These are phyloP conservation scores for Melanotus villosus DNA, from an alignment of 2,888 invertebrate genomes.

Conservation along the genomic window DNA sequence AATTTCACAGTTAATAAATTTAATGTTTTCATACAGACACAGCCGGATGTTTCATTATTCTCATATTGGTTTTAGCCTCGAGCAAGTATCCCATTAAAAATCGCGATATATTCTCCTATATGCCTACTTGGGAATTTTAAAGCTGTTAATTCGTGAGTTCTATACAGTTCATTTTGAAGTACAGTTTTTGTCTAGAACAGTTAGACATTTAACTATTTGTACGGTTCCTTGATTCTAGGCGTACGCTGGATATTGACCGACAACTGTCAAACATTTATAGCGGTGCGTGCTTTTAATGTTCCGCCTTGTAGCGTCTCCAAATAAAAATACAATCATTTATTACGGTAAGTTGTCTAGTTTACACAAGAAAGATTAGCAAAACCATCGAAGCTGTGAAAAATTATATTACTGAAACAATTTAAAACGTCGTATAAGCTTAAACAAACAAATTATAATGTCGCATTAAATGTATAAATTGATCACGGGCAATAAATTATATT, in stretches of 20 bases:
- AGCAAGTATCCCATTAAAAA: neutral
- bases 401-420: too few relatives aligned
- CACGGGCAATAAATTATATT: too few relatives aligned
- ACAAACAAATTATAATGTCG: too few relatives aligned
- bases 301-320: slow-evolving; percentile 24
- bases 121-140: neutral
- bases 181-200: slow-evolving; percentile 33
- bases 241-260: slow-evolving; percentile 38
- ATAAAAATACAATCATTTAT: slow-evolving; percentile 30
- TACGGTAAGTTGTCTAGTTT: slow-evolving; percentile 28
- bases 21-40: too few relatives aligned
- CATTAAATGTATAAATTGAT: too few relatives aligned
- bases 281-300: slow-evolving; percentile 30
- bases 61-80: too few relatives aligned
- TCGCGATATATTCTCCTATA: neutral
- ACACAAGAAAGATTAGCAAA: slow-evolving; percentile 6
- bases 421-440: too few relatives aligned
- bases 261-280: slow-evolving; percentile 41
- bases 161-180: slow-evolving; percentile 23
- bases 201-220: slow-evolving; percentile 35
- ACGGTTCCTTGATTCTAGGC: slow-evolving; percentile 35
- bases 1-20: too few relatives aligned
- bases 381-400: neutral
- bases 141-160: slow-evolving; percentile 23
- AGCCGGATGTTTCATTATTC: too few relatives aligned